Evolutionary conservation across 2,888 invertebrate genomes (phyloP).

Genomic region (Dusona sp.): DNA sequence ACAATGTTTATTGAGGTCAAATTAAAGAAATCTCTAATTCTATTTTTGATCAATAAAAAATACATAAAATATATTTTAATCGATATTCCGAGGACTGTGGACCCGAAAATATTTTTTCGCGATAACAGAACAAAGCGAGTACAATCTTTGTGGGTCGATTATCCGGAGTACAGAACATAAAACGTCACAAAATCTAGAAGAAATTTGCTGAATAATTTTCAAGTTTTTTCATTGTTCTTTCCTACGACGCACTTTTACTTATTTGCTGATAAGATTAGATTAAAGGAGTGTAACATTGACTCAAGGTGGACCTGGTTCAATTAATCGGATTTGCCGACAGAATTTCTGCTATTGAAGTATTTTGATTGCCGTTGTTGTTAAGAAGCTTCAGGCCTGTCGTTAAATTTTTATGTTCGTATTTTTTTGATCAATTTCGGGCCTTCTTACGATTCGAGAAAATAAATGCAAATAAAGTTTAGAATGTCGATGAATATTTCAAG

Average conservation of each 20-base stretch:
- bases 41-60: neutral
- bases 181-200: neutral
- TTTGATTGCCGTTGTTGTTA: neutral
- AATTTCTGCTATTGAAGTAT: neutral
- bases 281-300: neutral
- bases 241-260: neutral
- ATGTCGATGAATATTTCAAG: no score
- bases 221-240: neutral
- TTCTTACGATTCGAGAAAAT: neutral
- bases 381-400: neutral
- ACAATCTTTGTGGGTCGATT: neutral
- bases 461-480: neutral
- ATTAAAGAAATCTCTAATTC: neutral
- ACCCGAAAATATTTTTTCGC: neutral
- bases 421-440: neutral
- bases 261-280: slow-evolving; percentile 35
- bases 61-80: neutral
- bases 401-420: neutral
- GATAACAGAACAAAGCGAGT: neutral
- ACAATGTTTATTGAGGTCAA: no score
- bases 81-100: neutral
- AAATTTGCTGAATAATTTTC: neutral
- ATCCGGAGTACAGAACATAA: neutral
- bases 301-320: neutral
- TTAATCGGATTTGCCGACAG: neutral